Base-by-base conservation (phyloP, 2,888 invertebrate species). In the Tenthredo mesomela region DNA sequence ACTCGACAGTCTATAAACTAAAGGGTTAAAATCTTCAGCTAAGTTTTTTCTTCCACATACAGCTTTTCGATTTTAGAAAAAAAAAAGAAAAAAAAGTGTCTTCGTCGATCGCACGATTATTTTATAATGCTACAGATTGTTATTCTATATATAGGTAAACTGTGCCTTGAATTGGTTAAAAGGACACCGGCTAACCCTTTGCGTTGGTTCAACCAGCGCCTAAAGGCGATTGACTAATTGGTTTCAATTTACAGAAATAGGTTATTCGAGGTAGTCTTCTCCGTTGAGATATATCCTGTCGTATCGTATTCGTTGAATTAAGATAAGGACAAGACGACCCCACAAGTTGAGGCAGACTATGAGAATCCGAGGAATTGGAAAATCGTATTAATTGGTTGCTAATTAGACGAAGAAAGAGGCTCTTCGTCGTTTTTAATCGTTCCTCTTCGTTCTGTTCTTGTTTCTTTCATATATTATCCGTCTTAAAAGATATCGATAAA, bases 21-120 rank as follows among this genome's bases (percentile, higher is more conserved):
- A 91, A 90, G 90, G 90, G 90, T 91, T 91, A 87, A 85, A 82
- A 67, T 82, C 33, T 33, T 82, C 67, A 6, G 40, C 47, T 4
- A 29, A 21, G 61, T 21, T 43, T 40, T 40, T 73, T 73, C 12
- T n/a, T 18, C 9, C 37, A 21, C 18, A 21, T 21, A 61, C 2
- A 61, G 9, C 2, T 61, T 25, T 25, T 61, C 25, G 25, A 25
- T 25, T 25, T 61, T 5, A 12, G 0, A 37, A 37, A 33, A 33
- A 33, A 33, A 33, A 33, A 33, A 33, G 1, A 33, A 33, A 33
- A 61, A 61, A 5, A 61, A 61, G 25, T 25, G 2, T 21, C 15
- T 37, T 70, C 18, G 37, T 70, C n/a, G 9, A 37, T 70, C 18
- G 29, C 18, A 25, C 10, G 73, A 10, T 73, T 0, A 33, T n/a